phyloP scores from a whole-genome alignment of 2,888 invertebrate genomes.

The Brenthis hecate region DNA sequence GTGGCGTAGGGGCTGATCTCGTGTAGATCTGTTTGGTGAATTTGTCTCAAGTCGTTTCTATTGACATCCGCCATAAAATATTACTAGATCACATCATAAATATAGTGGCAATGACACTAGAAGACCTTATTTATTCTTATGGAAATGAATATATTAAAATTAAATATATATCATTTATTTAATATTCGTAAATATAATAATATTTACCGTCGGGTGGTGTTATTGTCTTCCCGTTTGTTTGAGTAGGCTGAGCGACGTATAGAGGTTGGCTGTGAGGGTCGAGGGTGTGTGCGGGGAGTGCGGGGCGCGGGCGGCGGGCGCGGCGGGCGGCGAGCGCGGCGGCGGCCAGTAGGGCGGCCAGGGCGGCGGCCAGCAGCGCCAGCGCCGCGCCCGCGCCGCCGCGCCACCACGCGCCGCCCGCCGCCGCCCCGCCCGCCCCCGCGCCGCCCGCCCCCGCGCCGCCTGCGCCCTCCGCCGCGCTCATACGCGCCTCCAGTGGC shows the following conservation, averaged over 20 bases:
- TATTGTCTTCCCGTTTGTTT: slow-evolving; percentile 55
- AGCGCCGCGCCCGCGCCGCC: slow-evolving; percentile 37
- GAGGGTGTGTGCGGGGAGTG: slow-evolving; percentile 25
- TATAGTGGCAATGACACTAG: too few species aligned
- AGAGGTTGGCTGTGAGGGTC: slow-evolving; percentile 50
- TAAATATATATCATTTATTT: too few species aligned
- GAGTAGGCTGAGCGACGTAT: slow-evolving; percentile 58
- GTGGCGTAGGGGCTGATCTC: slow-evolving; percentile 90
- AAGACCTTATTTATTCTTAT: too few species aligned
- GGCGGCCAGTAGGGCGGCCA: slow-evolving; percentile 44
- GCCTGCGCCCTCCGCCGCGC: slow-evolving; percentile 29
- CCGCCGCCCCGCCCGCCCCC: slow-evolving; percentile 49
- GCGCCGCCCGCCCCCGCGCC: slow-evolving; percentile 48
- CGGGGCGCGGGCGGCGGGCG: slow-evolving; percentile 39
- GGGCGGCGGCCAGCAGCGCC: slow-evolving; percentile 46
- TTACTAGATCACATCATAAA: too few species aligned
- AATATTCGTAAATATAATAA: not conserved
- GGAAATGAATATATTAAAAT: too few species aligned
- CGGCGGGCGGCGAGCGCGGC: slow-evolving; percentile 35
- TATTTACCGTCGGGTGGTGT: slow-evolving; percentile 54
- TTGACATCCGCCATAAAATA: too few species aligned
- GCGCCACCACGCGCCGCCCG: slow-evolving; percentile 41
- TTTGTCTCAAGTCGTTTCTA: too few species aligned
- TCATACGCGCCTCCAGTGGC: slow-evolving; percentile 40
- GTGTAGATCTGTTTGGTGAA: slow-evolving; percentile 76